These are phyloP conservation scores for Gortyna flavago DNA, from an alignment of 2,888 invertebrate species.

Conservation along the genomic window DNA sequence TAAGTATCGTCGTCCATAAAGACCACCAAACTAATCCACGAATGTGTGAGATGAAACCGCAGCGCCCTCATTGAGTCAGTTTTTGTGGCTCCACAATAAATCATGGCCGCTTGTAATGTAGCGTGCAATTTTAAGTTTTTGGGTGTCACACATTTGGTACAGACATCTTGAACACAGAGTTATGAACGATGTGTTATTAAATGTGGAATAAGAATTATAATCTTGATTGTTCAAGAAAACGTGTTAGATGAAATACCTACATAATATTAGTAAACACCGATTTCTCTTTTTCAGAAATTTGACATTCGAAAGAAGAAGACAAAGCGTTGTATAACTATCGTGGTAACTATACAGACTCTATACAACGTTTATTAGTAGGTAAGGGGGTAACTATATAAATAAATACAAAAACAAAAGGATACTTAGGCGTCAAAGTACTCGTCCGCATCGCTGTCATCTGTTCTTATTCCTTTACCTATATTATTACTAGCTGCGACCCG, in stretches of 20 bases:
- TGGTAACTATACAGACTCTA: too few species aligned
- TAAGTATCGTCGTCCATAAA: not conserved
- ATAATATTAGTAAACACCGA: too few species aligned
- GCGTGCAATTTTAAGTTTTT: constrained; percentile 82
- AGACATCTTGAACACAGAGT: constrained; percentile 34
- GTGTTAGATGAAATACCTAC: not conserved
- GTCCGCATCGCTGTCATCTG: too few species aligned
- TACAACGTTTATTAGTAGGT: too few species aligned
- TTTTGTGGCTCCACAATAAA: constrained; percentile 76
- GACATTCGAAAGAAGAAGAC: too few species aligned
- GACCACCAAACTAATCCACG: constrained; percentile 26
- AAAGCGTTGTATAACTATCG: too few species aligned
- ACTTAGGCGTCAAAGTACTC: too few species aligned
- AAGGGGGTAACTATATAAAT: too few species aligned
- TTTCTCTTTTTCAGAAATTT: too few species aligned
- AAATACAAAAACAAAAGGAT: too few species aligned
- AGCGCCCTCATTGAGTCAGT: constrained; percentile 62
- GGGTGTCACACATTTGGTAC: constrained; percentile 79
- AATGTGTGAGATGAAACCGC: constrained; percentile 48
- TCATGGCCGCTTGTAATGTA: constrained; percentile 80
- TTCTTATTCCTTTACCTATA: too few species aligned
- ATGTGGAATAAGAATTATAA: constrained; percentile 13
- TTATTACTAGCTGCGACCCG: too few species aligned
- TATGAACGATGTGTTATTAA: constrained; percentile 28
- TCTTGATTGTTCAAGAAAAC: not conserved